Conservation (phyloP, 2,888 invertebrate genomes). For the Metacarcinus magister region DNA sequence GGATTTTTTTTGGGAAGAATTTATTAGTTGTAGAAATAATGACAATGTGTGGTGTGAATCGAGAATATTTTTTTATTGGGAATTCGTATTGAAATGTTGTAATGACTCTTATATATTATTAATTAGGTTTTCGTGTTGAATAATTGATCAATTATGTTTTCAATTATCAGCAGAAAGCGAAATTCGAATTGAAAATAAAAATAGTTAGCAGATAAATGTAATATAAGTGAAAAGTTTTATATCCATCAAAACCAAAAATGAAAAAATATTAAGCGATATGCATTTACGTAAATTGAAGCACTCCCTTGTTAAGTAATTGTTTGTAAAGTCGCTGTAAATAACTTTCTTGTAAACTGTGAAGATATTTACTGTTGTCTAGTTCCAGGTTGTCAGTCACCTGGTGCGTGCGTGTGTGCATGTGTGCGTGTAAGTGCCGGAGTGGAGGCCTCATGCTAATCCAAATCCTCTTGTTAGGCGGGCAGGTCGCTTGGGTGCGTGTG, state of each 20-base stretch:
- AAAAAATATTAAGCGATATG: not conserved
- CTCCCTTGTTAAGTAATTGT: not conserved
- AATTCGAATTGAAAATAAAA: not conserved
- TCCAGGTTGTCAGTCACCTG: not conserved
- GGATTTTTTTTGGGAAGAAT: not conserved
- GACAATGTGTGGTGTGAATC: too few species aligned
- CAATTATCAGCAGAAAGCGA: not conserved
- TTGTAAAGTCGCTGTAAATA: not conserved
- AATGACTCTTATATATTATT: not conserved
- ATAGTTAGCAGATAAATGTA: not conserved
- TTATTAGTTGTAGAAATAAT: too few species aligned
- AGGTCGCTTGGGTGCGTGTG: slow-evolving; percentile 16
- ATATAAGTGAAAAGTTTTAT: not conserved
- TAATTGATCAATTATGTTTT: not conserved
- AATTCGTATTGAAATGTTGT: not conserved
- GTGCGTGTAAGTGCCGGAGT: not conserved
- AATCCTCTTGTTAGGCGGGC: not conserved
- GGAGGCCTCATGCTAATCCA: not conserved
- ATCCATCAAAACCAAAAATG: not conserved
- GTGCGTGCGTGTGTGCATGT: not conserved
- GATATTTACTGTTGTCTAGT: not conserved
- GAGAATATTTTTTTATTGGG: not conserved
- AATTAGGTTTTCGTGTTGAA: not conserved
- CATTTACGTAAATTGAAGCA: not conserved
- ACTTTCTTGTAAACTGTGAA: not conserved